phyloP scores from a whole-genome alignment of 2,888 invertebrate genomes.

The Bugulina stolonifera region DNA sequence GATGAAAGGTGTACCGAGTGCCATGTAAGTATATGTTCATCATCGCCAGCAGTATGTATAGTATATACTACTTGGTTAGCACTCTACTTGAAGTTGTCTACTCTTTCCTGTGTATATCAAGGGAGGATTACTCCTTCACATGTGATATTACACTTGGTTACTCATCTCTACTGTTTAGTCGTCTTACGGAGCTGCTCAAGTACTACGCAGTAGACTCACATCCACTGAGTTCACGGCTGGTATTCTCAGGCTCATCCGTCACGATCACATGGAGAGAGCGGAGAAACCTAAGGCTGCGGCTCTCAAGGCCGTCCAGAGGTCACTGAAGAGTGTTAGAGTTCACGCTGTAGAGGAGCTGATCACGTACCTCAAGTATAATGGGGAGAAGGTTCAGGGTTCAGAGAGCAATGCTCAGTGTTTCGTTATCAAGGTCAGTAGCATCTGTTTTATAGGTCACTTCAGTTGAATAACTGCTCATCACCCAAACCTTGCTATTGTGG shows the following conservation, averaged over 20 bases:
- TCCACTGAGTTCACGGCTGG: slow-evolving; percentile 33
- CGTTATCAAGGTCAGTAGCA: slow-evolving; percentile 31
- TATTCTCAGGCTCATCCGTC: slow-evolving; percentile 32
- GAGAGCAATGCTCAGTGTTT: slow-evolving; percentile 34
- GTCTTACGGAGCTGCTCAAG: slow-evolving; percentile 32
- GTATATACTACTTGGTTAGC: too few relatives aligned
- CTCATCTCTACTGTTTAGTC: too few relatives aligned
- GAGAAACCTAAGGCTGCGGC: slow-evolving; percentile 22
- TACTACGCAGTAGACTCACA: slow-evolving; percentile 33
- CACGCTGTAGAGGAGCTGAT: slow-evolving; percentile 33
- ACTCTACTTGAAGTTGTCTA: too few relatives aligned
- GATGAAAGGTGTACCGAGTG: slow-evolving; percentile 31
- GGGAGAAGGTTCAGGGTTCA: slow-evolving; percentile 31
- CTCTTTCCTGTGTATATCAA: too few relatives aligned
- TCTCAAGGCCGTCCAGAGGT: slow-evolving; percentile 23
- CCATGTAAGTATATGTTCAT: slow-evolving; percentile 21
- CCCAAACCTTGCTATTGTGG: too few relatives aligned
- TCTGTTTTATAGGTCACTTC: too few relatives aligned
- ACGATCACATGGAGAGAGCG: slow-evolving; percentile 31
- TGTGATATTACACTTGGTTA: too few relatives aligned
- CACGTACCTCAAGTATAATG: slow-evolving; percentile 32
- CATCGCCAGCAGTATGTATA: too few relatives aligned
- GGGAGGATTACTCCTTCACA: too few relatives aligned
- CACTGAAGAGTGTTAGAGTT: slow-evolving; percentile 30
- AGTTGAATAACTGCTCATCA: too few relatives aligned